Evolutionary conservation across 2,888 invertebrate genomes (phyloP).

Genomic region (Agrochola macilenta): DNA sequence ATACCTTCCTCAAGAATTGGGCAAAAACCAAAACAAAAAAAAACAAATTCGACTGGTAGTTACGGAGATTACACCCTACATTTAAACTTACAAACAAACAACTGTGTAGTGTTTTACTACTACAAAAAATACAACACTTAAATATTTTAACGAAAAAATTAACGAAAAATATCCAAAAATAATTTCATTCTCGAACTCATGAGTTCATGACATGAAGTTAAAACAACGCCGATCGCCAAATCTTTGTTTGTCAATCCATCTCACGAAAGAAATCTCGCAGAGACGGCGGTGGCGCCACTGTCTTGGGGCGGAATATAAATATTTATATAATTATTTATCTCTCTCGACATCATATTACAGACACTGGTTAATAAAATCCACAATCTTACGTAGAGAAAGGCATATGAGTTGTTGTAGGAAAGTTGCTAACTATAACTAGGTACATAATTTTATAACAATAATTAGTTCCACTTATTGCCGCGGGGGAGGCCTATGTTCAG

Average conservation of each 20-base stretch:
- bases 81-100: too few species aligned
- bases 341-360: not conserved
- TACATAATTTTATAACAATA: not conserved
- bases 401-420: not conserved
- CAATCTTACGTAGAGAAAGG: not conserved
- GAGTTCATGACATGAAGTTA: constrained; percentile 6
- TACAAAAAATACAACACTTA: not conserved
- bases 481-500: too few species aligned
- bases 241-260: not conserved
- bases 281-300: not conserved
- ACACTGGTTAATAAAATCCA: not conserved
- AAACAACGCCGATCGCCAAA: not conserved
- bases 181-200: constrained; percentile 5
- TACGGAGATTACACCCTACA: too few species aligned
- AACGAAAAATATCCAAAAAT: not conserved
- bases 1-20: too few species aligned
- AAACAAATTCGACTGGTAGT: too few species aligned
- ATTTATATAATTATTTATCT: not conserved
- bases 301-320: not conserved
- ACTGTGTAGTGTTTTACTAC: too few species aligned
- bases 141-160: too few species aligned
- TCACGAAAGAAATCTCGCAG: not conserved
- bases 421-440: not conserved
- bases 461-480: not conserved
- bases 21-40: too few species aligned